A percentile compares a stretch with the other conserved stretches of the same genome.
Evolutionary conservation across 2,888 invertebrate genomes (phyloP).

Genomic region (Phortica magna): DNA sequence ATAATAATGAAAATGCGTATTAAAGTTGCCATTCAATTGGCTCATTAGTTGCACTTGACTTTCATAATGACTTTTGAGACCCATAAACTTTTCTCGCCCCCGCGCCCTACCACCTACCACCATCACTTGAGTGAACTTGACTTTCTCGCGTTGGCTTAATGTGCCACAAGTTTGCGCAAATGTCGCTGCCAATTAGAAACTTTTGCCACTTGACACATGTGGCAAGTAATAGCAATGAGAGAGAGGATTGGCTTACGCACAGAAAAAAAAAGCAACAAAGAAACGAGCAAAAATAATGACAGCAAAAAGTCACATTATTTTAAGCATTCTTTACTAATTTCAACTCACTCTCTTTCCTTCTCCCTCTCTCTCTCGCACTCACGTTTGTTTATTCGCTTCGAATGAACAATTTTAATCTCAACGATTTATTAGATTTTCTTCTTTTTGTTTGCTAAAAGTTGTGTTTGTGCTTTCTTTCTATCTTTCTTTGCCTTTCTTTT

Average conservation of each 20-base stretch:
- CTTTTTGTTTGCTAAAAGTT: slow-evolving; percentile 1
- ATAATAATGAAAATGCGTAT: neutral
- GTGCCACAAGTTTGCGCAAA: no score
- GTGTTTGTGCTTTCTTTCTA: slow-evolving; percentile 9
- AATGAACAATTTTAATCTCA: slow-evolving; percentile 26
- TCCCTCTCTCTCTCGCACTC: neutral
- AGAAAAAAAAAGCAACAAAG: neutral
- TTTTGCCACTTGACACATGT: no score
- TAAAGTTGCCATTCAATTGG: neutral
- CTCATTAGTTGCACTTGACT: slow-evolving; percentile 8
- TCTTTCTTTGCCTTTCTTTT: neutral
- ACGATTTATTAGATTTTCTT: slow-evolving; percentile 37
- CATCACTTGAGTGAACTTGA: neutral
- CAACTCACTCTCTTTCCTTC: neutral
- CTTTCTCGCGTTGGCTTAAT: no score
- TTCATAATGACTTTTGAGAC: neutral
- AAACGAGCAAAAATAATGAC: neutral
- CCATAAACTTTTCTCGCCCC: neutral
- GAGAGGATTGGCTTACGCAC: neutral
- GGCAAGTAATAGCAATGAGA: no score
- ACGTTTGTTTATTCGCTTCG: slow-evolving; percentile 1
- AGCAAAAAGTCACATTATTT: neutral
- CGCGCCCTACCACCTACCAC: no score
- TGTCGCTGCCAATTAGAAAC: no score
- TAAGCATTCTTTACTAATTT: neutral